A percentile compares a stretch with the other conserved stretches of the same genome.
phyloP scores from a whole-genome alignment of 2,113 vertebrate genomes.

The Etheostoma spectabile region DNA sequence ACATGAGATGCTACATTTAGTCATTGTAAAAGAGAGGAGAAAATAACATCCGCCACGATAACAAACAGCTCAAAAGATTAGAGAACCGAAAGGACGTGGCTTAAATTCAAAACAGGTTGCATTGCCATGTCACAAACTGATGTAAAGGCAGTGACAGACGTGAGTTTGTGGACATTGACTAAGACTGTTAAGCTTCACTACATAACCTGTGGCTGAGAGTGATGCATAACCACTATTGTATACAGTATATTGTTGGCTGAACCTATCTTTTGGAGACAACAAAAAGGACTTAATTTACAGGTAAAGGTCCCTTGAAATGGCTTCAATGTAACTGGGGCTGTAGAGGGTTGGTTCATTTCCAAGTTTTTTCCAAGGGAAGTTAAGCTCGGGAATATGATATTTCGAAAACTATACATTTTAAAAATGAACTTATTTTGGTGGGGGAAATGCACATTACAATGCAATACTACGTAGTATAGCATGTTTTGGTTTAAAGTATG shows the following conservation, averaged over 20 bases:
- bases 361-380: not conserved
- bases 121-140: conserved; percentile 5
- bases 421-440: not conserved
- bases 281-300: not conserved
- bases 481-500: not conserved
- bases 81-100: not conserved
- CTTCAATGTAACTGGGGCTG: not conserved
- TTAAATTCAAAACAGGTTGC: not conserved
- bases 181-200: conserved; percentile 1
- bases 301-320: conserved; percentile 19
- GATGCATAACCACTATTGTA: not conserved
- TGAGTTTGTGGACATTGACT: not conserved
- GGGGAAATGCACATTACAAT: no score
- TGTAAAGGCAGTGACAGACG: conserved; percentile 23
- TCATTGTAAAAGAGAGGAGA: not conserved
- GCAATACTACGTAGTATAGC: not conserved
- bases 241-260: conserved; percentile 1
- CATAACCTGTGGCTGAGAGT: not conserved
- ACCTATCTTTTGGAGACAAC: not conserved
- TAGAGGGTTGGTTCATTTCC: not conserved
- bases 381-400: not conserved
- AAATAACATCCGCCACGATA: not conserved
- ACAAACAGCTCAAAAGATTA: not conserved
- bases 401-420: not conserved
- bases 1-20: conserved; percentile 54